Evolutionary conservation across 2,113 vertebrate species (phyloP).

Genomic region (Cebus imitator): DNA sequence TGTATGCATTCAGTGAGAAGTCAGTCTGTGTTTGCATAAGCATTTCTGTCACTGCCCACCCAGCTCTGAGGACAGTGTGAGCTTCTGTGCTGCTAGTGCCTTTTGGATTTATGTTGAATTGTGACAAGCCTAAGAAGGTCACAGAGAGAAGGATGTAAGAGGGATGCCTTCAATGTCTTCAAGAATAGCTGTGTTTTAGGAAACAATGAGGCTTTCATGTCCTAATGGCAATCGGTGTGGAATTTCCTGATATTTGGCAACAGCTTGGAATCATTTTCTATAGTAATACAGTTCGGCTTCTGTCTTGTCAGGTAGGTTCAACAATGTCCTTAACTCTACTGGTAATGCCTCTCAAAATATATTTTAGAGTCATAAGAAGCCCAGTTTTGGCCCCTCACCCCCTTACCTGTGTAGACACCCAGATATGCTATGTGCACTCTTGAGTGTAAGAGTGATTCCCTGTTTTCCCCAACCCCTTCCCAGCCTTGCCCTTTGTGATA

Average conservation of each 20-base stretch:
- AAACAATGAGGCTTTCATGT: neutral
- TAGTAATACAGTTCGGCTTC: neutral
- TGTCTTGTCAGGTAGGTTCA: neutral
- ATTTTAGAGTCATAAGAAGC: neutral
- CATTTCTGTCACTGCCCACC: neutral
- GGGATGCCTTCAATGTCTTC: neutral
- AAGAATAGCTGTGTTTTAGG: neutral
- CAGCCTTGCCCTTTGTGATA: neutral
- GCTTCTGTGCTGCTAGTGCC: neutral
- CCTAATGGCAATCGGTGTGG: neutral
- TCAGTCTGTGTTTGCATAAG: neutral
- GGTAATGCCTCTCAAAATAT: neutral
- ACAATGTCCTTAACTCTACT: neutral
- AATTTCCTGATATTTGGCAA: neutral
- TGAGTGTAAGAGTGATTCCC: accelerated
- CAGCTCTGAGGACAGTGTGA: neutral
- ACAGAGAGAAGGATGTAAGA: too few relatives aligned
- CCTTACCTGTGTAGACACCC: neutral
- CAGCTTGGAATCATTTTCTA: neutral
- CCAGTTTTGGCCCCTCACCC: too few relatives aligned
- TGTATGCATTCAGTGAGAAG: neutral
- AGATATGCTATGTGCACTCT: neutral
- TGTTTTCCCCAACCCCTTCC: too few relatives aligned
- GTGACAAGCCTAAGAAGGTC: too few relatives aligned
- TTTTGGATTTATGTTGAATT: neutral